phyloP scores from a whole-genome alignment of 2,888 invertebrate genomes.

The Drosophila helvetica region DNA sequence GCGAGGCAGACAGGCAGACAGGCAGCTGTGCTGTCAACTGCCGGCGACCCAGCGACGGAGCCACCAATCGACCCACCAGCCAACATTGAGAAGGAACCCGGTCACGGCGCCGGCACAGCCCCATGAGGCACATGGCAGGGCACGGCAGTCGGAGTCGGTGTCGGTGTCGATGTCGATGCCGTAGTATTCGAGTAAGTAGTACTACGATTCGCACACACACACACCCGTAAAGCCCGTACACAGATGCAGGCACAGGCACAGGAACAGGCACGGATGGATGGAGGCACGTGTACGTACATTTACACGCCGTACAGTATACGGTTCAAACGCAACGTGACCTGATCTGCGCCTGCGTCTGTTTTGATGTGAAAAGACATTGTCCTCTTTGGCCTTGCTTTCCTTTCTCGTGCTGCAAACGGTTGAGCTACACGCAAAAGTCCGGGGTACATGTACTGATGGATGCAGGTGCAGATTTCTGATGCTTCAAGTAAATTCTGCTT shows the following conservation, averaged over 20 bases:
- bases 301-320: neutral
- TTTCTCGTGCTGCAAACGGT: neutral
- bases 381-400: constrained; percentile 39
- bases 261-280: neutral
- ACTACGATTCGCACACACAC: neutral
- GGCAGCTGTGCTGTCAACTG: neutral
- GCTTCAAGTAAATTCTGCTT: too few species aligned
- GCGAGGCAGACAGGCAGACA: neutral
- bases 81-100: neutral
- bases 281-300: constrained; percentile 11
- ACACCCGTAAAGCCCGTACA: too few species aligned
- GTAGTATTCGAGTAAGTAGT: neutral
- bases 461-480: neutral
- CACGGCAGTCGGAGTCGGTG: neutral
- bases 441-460: neutral
- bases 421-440: neutral
- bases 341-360: constrained; percentile 68
- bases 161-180: neutral
- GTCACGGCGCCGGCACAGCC: neutral
- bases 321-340: constrained; percentile 58
- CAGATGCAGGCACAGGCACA: neutral
- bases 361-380: constrained; percentile 58
- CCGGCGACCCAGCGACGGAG: neutral
- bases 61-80: neutral
- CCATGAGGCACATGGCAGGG: neutral